phyloP scores from a whole-genome alignment of 2,113 vertebrate genomes.

The Damaliscus lunatus region DNA sequence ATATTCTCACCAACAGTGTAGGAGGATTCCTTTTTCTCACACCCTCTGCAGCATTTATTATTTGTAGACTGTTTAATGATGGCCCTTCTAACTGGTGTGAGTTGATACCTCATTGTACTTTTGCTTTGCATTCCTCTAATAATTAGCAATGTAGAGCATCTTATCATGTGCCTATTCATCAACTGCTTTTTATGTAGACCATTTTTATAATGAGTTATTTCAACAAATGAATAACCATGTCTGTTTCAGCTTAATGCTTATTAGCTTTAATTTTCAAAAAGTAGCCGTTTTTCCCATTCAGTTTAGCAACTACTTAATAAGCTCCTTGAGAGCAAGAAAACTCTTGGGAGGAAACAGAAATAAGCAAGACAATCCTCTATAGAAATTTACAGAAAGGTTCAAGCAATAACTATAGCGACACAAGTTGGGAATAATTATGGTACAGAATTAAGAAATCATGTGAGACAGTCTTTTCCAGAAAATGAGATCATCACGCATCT shows the following conservation, averaged over 20 bases:
- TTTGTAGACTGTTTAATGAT: background rate
- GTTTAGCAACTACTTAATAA: conserved; percentile 17
- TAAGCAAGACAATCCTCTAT: background rate
- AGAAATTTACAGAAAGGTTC: background rate
- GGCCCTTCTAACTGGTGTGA: background rate
- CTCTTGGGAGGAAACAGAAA: background rate
- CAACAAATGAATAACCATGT: background rate
- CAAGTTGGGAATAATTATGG: background rate
- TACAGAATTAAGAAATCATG: background rate
- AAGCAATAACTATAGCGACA: background rate
- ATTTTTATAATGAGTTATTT: conserved; percentile 10
- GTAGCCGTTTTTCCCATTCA: conserved; percentile 23
- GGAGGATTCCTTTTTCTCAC: background rate
- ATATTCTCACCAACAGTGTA: background rate
- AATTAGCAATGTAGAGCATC: background rate
- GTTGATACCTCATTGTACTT: background rate
- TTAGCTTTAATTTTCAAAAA: conserved; percentile 56
- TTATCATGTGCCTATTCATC: background rate
- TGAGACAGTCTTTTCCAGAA: background rate
- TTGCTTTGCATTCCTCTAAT: background rate
- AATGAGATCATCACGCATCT: background rate
- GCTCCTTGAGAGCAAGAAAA: conserved; percentile 12
- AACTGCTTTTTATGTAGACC: background rate
- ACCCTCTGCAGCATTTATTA: background rate
- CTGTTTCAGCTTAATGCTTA: conserved; percentile 27